These are phyloP conservation scores for Cavia porcellus DNA, from an alignment of 2,113 vertebrate species.

Conservation along the genomic window DNA sequence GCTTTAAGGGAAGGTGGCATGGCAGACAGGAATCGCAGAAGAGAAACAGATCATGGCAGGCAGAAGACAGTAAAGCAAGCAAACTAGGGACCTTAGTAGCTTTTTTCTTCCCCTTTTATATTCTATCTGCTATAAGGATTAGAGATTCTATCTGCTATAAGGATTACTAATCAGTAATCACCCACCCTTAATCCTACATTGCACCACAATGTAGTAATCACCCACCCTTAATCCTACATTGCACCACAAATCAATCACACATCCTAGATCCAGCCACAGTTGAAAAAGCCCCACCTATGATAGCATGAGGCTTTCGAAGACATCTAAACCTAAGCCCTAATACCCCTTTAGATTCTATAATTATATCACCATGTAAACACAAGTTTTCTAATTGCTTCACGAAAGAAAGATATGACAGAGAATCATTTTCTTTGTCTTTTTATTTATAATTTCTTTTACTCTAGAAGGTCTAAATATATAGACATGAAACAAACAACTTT, in stretches of 20 bases:
- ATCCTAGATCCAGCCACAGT: not conserved
- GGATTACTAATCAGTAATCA: not conserved
- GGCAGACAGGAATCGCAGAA: not conserved
- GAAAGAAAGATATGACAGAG: constrained; percentile 55
- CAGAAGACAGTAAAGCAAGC: not conserved
- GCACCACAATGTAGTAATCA: not conserved
- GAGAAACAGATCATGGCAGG: not conserved
- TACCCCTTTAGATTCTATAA: not conserved
- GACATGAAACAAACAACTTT: constrained; percentile 60
- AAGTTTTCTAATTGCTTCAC: constrained; percentile 64
- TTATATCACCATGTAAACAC: not conserved
- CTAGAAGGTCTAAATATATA: constrained; percentile 46
- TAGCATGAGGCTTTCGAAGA: not conserved
- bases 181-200: not conserved
- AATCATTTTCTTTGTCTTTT: constrained; percentile 31
- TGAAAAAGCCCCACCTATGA: not conserved
- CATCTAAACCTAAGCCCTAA: not conserved
- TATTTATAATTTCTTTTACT: constrained; percentile 56
- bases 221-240: not conserved
- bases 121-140: not conserved
- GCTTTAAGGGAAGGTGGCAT: not conserved
- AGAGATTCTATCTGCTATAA: not conserved
- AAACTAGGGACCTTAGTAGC: not conserved
- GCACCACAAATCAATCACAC: not conserved
- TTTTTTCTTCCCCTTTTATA: not conserved